Percentiles rank a stretch among this genome's conserved stretches.
Conservation (phyloP, 2,797 vertebrate species). For the Spheniscus humboldti region DNA sequence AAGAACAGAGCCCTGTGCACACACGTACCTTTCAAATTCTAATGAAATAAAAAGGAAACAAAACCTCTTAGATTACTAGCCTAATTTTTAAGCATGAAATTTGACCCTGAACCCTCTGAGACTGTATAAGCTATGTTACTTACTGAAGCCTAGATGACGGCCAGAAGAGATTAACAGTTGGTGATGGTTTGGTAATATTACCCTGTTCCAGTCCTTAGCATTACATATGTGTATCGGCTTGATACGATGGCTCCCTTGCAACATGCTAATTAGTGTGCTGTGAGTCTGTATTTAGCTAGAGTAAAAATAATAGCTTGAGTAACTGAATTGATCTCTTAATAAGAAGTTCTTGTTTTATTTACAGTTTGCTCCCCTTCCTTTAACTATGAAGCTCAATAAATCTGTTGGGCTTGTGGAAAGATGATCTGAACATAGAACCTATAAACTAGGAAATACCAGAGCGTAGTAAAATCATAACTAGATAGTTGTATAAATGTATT, state of each 20-base stretch:
- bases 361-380: neutral
- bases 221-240: neutral
- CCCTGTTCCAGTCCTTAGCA: neutral
- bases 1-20: neutral
- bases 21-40: neutral
- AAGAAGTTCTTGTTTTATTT: neutral
- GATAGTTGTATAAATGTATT: neutral
- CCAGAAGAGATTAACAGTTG: neutral
- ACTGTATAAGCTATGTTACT: neutral
- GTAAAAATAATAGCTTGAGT: neutral
- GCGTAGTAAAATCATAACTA: neutral
- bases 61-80: neutral
- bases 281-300: neutral
- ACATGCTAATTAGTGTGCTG: neutral
- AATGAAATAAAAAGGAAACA: neutral
- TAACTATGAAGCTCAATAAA: neutral
- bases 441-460: neutral
- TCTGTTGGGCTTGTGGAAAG: neutral
- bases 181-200: neutral
- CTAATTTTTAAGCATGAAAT: neutral
- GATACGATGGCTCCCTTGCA: neutral
- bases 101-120: neutral
- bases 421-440: neutral
- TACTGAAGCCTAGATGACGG: neutral
- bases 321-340: neutral